These are phyloP conservation scores for Pogonus chalceus DNA, from an alignment of 1,140 invertebrate genomes.

Conservation along the genomic window DNA sequence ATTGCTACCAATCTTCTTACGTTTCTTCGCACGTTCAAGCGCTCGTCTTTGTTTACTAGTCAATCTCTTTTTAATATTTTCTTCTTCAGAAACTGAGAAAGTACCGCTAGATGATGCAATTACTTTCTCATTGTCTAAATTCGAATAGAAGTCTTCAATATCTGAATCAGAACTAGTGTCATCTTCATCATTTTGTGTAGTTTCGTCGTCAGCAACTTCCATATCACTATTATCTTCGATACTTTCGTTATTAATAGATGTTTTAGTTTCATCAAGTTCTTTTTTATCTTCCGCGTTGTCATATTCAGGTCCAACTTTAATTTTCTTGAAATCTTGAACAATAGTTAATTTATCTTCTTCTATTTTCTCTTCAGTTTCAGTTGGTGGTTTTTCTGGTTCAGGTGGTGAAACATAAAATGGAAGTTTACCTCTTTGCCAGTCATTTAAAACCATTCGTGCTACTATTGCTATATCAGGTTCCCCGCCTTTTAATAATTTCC, in stretches of 20 bases:
- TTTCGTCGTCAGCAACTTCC: constrained; percentile 20
- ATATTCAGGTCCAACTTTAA: constrained; percentile 63
- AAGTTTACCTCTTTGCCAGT: constrained; percentile 95
- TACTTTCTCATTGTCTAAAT: constrained; percentile 42
- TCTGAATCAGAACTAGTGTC: constrained; percentile 35
- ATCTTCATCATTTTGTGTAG: constrained; percentile 21
- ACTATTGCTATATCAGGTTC: constrained; percentile 85
- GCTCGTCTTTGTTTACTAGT: constrained; percentile 71
- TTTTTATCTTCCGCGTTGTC: constrained; percentile 55
- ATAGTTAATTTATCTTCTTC: constrained; percentile 41
- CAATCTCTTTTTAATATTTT: constrained; percentile 39
- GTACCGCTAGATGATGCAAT: constrained; percentile 44
- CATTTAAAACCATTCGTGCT: constrained; percentile 94
- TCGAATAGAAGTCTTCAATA: constrained; percentile 51
- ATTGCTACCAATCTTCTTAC: constrained; percentile 84
- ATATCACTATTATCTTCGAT: constrained; percentile 16
- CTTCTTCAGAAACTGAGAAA: constrained; percentile 39
- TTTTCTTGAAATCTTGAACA: constrained; percentile 72
- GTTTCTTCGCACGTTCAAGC: constrained; percentile 58
- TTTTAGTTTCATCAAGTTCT: constrained; percentile 37
- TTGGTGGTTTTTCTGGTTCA: constrained; percentile 55
- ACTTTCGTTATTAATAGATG: constrained; percentile 19
- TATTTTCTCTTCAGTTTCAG: constrained; percentile 17
- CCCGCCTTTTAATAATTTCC: constrained; percentile 90
- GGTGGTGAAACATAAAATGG: constrained; percentile 88